A percentile compares a stretch with the other conserved stretches of the same genome.
Evolutionary conservation across 2,113 vertebrate genomes (phyloP).

Genomic region (Otis tarda): DNA sequence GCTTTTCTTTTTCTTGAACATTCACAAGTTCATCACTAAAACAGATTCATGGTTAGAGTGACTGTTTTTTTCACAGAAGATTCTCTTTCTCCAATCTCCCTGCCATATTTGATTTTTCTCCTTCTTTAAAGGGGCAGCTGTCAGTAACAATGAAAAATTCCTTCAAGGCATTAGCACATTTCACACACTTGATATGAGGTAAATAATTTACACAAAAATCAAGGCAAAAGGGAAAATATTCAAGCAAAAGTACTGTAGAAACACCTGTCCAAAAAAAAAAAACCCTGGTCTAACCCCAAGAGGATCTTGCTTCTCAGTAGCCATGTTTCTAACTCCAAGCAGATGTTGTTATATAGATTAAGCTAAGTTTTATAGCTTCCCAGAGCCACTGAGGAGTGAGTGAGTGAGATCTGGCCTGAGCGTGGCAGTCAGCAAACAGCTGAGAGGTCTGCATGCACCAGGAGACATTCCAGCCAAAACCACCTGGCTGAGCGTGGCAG

Average conservation of each 20-base stretch:
- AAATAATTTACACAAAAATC: not conserved
- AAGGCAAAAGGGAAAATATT: not conserved
- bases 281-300: not conserved
- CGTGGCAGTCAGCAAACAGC: not conserved
- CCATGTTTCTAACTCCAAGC: not conserved
- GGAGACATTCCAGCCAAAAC: not conserved
- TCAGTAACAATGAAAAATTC: not conserved
- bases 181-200: not conserved
- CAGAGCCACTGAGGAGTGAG: not conserved
- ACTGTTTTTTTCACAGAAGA: not conserved
- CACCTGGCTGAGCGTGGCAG: too few species aligned
- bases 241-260: not conserved
- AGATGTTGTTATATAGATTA: not conserved
- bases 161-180: not conserved
- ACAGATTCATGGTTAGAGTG: not conserved
- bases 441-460: not conserved
- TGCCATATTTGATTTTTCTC: not conserved
- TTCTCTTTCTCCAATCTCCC: not conserved
- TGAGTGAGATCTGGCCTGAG: not conserved
- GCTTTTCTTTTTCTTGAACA: not conserved
- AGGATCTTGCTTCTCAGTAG: not conserved
- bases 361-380: not conserved
- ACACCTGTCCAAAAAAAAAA: not conserved
- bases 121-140: not conserved
- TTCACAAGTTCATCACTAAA: not conserved